These are phyloP conservation scores for Neodiprion pinetum DNA, from an alignment of 1,140 invertebrate species.

Conservation along the genomic window DNA sequence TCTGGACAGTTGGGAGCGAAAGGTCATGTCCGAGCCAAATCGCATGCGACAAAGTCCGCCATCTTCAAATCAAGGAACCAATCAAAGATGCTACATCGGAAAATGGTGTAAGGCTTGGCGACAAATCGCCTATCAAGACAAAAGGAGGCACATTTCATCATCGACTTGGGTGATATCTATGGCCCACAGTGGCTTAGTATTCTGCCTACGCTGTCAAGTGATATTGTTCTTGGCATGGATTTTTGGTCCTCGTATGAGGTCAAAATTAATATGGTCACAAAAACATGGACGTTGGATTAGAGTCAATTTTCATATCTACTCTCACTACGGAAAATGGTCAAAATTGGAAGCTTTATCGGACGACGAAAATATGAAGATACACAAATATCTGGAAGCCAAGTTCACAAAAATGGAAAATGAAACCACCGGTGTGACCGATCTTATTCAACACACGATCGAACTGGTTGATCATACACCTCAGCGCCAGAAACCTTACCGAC, in stretches of 20 bases:
- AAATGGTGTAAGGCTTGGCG: not conserved
- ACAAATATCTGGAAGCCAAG: not conserved
- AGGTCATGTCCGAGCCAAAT: slow-evolving; percentile 21
- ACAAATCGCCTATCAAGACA: slow-evolving; percentile 5
- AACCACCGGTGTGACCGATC: slow-evolving; percentile 15
- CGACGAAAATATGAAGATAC: no score
- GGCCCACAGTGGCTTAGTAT: slow-evolving; percentile 19
- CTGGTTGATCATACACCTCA: slow-evolving; percentile 17
- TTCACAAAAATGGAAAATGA: slow-evolving; percentile 22
- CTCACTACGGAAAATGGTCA: no score
- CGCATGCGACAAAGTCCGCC: not conserved
- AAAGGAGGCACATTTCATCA: not conserved
- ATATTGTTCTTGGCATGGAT: slow-evolving; percentile 18
- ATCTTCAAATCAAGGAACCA: not conserved
- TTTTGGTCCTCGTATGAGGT: slow-evolving; percentile 18
- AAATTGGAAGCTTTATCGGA: no score
- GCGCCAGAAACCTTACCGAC: slow-evolving; percentile 25
- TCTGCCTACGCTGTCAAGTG: slow-evolving; percentile 6
- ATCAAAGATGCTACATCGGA: not conserved
- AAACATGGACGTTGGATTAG: slow-evolving; percentile 18
- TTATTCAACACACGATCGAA: slow-evolving; percentile 25
- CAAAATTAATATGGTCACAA: not conserved
- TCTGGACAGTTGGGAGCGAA: slow-evolving; percentile 26
- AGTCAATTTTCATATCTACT: slow-evolving; percentile 18
- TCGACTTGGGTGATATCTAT: slow-evolving; percentile 11